A percentile compares a stretch with the other conserved stretches of the same genome.
Evolutionary conservation across 1,140 invertebrate genomes (phyloP).

Genomic region (Maniola jurtina): DNA sequence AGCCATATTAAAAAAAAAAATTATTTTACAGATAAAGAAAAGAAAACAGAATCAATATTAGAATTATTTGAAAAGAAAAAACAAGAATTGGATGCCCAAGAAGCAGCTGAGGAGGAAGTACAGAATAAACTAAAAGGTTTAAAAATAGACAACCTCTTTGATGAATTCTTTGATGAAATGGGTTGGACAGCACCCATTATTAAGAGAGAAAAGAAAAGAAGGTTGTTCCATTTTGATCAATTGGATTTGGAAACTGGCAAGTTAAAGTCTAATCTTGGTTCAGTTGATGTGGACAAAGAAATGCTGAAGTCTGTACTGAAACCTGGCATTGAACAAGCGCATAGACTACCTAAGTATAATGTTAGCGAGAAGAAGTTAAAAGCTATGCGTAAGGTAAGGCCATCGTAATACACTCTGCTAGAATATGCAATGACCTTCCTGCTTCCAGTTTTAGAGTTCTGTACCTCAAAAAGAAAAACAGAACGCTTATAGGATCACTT

Average conservation of each 20-base stretch:
- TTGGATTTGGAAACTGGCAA: conserved; percentile 73
- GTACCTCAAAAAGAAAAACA: no score
- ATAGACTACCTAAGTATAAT: conserved; percentile 81
- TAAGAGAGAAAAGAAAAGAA: conserved; percentile 46
- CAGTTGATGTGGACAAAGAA: conserved; percentile 78
- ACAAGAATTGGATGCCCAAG: conserved; percentile 52
- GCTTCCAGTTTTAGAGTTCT: no score
- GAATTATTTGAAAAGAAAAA: conserved; percentile 61
- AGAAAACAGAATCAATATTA: conserved; percentile 49
- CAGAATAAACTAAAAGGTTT: conserved; percentile 56
- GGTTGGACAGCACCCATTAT: conserved; percentile 49
- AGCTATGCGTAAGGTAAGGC: conserved; percentile 80
- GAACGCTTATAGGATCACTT: no score
- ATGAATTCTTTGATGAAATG: conserved; percentile 66
- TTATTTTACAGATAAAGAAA: conserved; percentile 42
- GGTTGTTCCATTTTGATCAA: conserved; percentile 61
- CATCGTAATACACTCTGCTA: no score
- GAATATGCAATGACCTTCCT: no score
- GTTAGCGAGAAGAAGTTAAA: conserved; percentile 81
- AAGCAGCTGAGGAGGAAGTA: conserved; percentile 47
- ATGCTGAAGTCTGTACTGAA: conserved; percentile 83
- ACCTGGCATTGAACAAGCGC: conserved; percentile 83
- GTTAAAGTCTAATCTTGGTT: conserved; percentile 67
- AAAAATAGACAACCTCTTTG: conserved; percentile 59
- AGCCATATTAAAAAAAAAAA: no score